These are phyloP conservation scores for Willowsia nigromaculata DNA, from an alignment of 2,888 invertebrate genomes.

Conservation along the genomic window DNA sequence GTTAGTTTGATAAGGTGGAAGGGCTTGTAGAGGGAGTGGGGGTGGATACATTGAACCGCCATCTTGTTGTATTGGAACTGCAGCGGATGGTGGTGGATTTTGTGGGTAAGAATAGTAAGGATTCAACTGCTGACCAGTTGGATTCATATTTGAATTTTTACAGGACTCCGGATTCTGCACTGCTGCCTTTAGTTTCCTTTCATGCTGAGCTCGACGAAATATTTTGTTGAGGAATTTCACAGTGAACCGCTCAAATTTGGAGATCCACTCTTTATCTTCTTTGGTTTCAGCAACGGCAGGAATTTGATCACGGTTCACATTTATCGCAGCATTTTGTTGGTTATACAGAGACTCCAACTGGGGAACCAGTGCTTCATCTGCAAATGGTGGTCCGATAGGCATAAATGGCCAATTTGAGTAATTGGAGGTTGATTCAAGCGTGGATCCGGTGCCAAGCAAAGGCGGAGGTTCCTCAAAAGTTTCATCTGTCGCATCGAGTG, in stretches of 20 bases:
- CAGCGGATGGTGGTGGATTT: background rate
- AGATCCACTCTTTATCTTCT: constrained; percentile 29
- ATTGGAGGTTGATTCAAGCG: background rate
- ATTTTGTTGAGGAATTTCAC: constrained; percentile 40
- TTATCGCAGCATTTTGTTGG: background rate
- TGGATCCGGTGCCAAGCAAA: background rate
- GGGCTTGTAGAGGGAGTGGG: background rate
- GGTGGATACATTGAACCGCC: background rate
- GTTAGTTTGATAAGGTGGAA: background rate
- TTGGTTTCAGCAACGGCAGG: background rate
- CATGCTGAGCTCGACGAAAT: background rate
- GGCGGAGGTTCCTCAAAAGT: background rate
- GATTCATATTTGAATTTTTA: background rate
- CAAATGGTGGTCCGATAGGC: background rate
- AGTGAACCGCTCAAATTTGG: constrained; percentile 15
- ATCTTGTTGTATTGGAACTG: background rate
- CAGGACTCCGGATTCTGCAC: background rate
- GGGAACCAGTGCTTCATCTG: background rate
- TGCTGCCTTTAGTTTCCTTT: constrained; percentile 6
- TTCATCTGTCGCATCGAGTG: background rate
- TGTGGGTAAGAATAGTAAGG: background rate
- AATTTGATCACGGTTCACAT: background rate
- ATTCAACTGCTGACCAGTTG: background rate
- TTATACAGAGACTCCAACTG: background rate
- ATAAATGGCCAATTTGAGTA: background rate